These are phyloP conservation scores for Podabrus alpinus DNA, from an alignment of 2,888 invertebrate species.

Conservation along the genomic window DNA sequence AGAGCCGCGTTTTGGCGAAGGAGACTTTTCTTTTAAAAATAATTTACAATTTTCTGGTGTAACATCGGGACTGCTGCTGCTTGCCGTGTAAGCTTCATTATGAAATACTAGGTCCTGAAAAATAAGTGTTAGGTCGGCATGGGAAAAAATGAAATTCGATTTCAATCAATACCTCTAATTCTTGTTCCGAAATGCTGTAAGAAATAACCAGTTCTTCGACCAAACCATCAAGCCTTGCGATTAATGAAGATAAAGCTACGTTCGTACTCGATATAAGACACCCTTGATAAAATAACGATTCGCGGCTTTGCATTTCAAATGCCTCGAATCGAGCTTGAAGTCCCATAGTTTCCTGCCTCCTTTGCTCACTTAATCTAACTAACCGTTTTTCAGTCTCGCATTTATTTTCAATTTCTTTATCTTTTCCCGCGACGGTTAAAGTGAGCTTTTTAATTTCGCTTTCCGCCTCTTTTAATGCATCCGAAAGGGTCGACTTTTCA, in stretches of 20 bases:
- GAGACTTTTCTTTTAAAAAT: constrained; percentile 49
- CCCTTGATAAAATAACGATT: constrained; percentile 69
- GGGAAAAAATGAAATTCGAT: constrained; percentile 1
- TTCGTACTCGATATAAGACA: constrained; percentile 72
- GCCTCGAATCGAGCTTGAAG: constrained; percentile 68
- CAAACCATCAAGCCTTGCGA: constrained; percentile 70
- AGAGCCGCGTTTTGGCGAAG: constrained; percentile 66
- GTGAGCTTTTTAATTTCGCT: constrained; percentile 58
- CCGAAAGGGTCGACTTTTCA: constrained; percentile 79
- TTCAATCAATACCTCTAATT: constrained; percentile 64
- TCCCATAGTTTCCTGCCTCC: constrained; percentile 70
- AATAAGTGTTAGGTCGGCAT: constrained; percentile 1
- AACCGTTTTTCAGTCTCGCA: constrained; percentile 79
- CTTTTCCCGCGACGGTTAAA: constrained; percentile 54
- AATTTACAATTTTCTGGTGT: constrained; percentile 62
- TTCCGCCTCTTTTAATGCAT: constrained; percentile 80
- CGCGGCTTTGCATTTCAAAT: constrained; percentile 66
- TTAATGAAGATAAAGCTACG: constrained; percentile 70
- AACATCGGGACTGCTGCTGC: constrained; percentile 71
- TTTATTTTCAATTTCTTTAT: constrained; percentile 64
- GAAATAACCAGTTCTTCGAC: constrained; percentile 74
- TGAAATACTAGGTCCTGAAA: constrained; percentile 75
- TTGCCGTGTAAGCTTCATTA: constrained; percentile 76
- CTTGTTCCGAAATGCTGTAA: constrained; percentile 75
- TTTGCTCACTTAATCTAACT: constrained; percentile 79